A percentile compares a stretch with the other conserved stretches of the same genome.
Evolutionary conservation across 92 coral and sea anemone genomes (phyloP).

Genomic region (Pocillopora meandrina): DNA sequence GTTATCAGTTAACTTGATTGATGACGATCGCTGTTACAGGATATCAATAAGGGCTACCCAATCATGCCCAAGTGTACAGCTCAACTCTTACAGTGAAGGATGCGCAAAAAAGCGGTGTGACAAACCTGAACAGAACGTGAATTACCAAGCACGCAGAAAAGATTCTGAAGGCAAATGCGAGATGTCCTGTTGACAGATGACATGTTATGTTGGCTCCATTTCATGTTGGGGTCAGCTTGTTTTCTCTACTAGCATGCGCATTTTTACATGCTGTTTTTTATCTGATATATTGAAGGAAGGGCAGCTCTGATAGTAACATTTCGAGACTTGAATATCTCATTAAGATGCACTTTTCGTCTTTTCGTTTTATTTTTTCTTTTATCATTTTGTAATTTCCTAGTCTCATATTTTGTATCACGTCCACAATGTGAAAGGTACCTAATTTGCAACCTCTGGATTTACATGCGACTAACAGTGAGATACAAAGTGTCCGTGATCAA

Average conservation of each 20-base stretch:
- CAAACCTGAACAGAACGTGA: neutral
- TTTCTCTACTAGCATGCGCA: slow-evolving; percentile 3
- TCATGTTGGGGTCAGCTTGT: slow-evolving; percentile 1
- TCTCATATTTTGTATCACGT: too few species aligned
- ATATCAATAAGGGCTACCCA: neutral
- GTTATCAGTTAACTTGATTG: too few species aligned
- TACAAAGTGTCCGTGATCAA: too few species aligned
- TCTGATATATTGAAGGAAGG: neutral
- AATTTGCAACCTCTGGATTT: too few species aligned
- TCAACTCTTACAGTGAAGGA: slow-evolving; percentile 11
- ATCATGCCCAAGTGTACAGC: neutral
- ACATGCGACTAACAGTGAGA: too few species aligned
- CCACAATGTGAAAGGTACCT: too few species aligned
- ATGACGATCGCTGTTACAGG: slow-evolving; percentile 4
- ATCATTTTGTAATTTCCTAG: too few species aligned
- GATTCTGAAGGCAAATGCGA: slow-evolving; percentile 42
- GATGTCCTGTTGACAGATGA: slow-evolving; percentile 52
- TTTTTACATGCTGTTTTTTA: neutral
- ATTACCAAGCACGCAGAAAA: neutral
- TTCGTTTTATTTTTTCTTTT: too few species aligned
- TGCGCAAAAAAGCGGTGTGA: slow-evolving; percentile 8
- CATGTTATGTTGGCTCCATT: slow-evolving; percentile 55
- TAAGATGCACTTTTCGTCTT: too few species aligned
- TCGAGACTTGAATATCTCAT: too few species aligned
- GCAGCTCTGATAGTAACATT: too few species aligned